Evolutionary conservation across 2,888 invertebrate genomes (phyloP), one percentile per base, ranked within the genome.

Genomic region (Cyclophora punctaria): DNA sequence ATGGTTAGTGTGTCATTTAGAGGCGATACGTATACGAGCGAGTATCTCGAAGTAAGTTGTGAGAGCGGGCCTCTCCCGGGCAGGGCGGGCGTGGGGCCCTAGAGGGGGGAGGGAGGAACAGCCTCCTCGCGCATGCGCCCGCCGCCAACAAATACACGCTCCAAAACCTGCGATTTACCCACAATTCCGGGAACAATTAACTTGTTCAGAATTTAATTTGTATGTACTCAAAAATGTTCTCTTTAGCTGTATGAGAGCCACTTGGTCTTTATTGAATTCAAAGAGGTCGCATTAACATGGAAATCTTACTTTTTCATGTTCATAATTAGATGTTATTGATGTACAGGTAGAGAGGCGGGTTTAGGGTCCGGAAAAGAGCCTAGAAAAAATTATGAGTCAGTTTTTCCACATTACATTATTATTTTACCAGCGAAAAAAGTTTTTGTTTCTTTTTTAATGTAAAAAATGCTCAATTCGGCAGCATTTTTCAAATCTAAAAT

Each of bases 101-200:
- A 5, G 37, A 5, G 37, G 37, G 4, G 37, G 4, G 37, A 2
- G 37, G 37, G 76, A 84, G 85, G 86, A 78, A 84, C 80, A 79
- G 83, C 81, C 58, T 53, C 46, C 57, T 47, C 41, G 64, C 84
- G 85, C 86, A 74, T 78, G 83, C 85, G 84, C 37, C 37, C 2
- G 20, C 20, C 20, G 20, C 20, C 20, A 20, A 20, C 37, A 5
- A 37, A 37, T 37, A 37, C 37, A 37, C 37, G 37, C 37, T 37
- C 37, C 37, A 37, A 37, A 56, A 49, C 55, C 47, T 41, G 66
- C 61, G 58, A 64, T 66, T 68, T 74, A 66, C 72, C 74, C 72
- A 67, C 73, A 74, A 77, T 74, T 69, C 68, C 58, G 67, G 70
- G 73, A 73, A 76, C 66, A 69, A 74, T 73, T 71, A 58, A 71